A percentile compares a stretch with the other conserved stretches of the same genome.
Conservation (phyloP, 2,113 vertebrate genomes). For the Tauraco erythrolophus region DNA sequence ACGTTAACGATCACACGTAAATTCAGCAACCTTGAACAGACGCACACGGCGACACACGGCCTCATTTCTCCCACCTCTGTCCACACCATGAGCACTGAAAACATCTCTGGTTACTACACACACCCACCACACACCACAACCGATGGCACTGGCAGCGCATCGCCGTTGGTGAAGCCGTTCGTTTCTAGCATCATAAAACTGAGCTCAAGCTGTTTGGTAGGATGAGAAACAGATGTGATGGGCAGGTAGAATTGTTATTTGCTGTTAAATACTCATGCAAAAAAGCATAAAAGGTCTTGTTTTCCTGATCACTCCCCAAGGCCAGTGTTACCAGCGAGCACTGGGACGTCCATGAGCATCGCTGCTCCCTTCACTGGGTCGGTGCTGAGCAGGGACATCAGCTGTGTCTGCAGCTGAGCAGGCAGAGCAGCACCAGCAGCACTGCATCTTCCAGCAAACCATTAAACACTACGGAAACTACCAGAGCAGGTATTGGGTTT, state of each 20-base stretch:
- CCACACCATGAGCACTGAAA: neutral
- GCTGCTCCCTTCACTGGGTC: neutral
- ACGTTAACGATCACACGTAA: neutral
- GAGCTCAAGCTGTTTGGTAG: neutral
- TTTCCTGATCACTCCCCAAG: neutral
- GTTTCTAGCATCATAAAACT: neutral
- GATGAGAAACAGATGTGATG: neutral
- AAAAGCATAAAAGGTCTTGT: neutral
- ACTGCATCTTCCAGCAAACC: neutral
- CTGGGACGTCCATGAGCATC: neutral
- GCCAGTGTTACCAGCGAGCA: fast-evolving
- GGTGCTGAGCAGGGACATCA: neutral
- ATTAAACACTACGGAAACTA: neutral
- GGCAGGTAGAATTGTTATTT: neutral
- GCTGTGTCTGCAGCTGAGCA: neutral
- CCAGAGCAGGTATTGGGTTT: neutral
- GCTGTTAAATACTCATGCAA: neutral
- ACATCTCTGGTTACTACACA: no score
- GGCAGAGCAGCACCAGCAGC: neutral
- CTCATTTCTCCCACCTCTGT: neutral
- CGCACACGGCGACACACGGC: no score
- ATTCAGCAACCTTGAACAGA: neutral
- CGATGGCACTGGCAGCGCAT: fast-evolving
- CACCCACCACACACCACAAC: neutral
- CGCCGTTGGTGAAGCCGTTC: fast-evolving